Evolutionary conservation across 2,888 invertebrate species (phyloP).

Genomic region (Aspidiotus destructor): DNA sequence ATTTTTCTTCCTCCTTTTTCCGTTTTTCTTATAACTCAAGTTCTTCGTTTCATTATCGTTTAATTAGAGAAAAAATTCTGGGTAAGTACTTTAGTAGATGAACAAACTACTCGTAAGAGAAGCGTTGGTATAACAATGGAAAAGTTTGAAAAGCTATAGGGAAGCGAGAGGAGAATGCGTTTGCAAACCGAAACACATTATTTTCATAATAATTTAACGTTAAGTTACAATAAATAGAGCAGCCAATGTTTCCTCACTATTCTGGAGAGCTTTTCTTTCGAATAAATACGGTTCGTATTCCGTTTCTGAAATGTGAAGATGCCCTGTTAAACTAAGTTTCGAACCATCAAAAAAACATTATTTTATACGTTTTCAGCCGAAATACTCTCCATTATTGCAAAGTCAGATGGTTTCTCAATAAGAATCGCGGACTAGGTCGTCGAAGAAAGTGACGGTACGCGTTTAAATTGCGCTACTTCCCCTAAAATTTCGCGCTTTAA

Average conservation of each 20-base stretch:
- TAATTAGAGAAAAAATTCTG: not conserved
- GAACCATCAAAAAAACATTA: not conserved
- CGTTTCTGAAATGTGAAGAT: not conserved
- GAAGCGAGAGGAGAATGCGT: not conserved
- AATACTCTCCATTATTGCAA: too few relatives aligned
- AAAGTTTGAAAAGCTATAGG: slow-evolving; percentile 1
- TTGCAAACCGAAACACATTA: not conserved
- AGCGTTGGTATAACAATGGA: not conserved
- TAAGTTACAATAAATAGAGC: not conserved
- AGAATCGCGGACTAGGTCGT: too few relatives aligned
- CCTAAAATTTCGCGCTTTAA: too few relatives aligned
- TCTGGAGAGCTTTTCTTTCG: not conserved
- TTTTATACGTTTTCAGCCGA: not conserved
- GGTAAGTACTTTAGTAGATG: not conserved
- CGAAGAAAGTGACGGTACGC: too few relatives aligned
- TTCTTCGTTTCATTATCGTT: not conserved
- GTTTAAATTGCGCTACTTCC: too few relatives aligned
- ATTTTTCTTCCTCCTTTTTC: not conserved
- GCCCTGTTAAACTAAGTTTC: not conserved
- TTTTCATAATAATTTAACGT: not conserved
- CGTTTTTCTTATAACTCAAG: not conserved
- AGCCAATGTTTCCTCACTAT: not conserved
- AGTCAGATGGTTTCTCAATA: too few relatives aligned
- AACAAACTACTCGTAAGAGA: not conserved
- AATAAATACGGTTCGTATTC: not conserved